These are phyloP conservation scores for Halcyon malimbica DNA, from an alignment of 2,113 vertebrate species.

Conservation along the genomic window DNA sequence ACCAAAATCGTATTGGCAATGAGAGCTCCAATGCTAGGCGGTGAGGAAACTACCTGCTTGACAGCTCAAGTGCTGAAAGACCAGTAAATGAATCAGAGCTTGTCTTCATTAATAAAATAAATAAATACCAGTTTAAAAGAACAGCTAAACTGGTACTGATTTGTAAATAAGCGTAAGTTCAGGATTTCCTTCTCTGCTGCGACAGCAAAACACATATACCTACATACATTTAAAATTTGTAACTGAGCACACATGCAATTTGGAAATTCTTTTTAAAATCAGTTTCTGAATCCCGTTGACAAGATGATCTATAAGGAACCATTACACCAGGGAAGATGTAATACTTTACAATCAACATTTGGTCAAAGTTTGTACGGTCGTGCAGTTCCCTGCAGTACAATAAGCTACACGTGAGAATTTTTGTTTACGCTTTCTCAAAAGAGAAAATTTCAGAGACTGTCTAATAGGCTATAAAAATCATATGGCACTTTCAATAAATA, in stretches of 20 bases:
- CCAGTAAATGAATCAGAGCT: neutral
- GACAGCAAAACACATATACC: neutral
- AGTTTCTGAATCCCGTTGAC: slow-evolving; percentile 34
- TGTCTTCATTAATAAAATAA: slow-evolving; percentile 5
- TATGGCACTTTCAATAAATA: slow-evolving; percentile 86
- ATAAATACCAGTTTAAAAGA: neutral
- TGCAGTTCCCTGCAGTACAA: slow-evolving; percentile 7
- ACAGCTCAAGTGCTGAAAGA: neutral
- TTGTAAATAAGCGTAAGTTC: neutral
- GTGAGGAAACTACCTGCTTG: neutral
- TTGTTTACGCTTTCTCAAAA: slow-evolving; percentile 31
- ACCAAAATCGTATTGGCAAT: neutral
- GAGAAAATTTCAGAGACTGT: slow-evolving; percentile 46
- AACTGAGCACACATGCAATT: neutral
- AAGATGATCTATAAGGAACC: slow-evolving; percentile 59
- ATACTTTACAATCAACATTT: slow-evolving; percentile 34
- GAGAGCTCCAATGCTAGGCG: neutral
- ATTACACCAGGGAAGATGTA: slow-evolving; percentile 15
- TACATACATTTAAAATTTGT: neutral
- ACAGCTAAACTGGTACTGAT: neutral
- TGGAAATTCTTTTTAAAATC: slow-evolving; percentile 3
- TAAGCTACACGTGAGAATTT: slow-evolving; percentile 30
- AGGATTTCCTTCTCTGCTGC: neutral
- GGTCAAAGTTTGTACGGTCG: neutral
- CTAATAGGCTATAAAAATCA: slow-evolving; percentile 70